Evolutionary conservation across 1,140 invertebrate genomes (phyloP), one percentile per base, ranked within the genome.

Genomic region (Nylanderia fulva): DNA sequence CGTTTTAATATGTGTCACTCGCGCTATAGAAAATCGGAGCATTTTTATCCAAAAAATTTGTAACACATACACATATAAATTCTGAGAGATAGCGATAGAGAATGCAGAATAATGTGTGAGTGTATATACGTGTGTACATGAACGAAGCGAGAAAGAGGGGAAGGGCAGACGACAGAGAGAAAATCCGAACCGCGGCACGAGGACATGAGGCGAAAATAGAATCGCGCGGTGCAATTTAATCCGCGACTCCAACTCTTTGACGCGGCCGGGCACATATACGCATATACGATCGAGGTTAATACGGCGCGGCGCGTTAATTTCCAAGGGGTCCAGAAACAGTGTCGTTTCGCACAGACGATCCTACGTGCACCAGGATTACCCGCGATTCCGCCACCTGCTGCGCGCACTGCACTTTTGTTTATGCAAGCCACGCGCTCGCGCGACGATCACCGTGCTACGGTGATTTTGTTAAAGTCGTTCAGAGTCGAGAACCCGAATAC

Each of bases 351-450:
- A 48, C 29, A 21, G 29, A 54, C 36, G 56, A 42, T 29, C 39
- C 68, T 29, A n/a, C 45, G 42, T 60, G 33, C 64, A 74, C 42
- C 45, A 87, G 68, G 76, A 69, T 80, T 77, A 71, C 69, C 75
- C 84, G 88, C 80, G 90, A 91, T 91, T 90, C 89, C 88, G 85
- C 91, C 91, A 93, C 91, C 91, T 93, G 91, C 91, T 92, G 86
- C 86, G 85, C 86, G 87, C 88, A 89, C 86, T 82, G 89, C 87
- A 91, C 88, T 92, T 92, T 90, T 92, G 88, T 91, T 92, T 92
- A 92, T 91, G 86, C 87, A 89, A 89, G 86, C 85, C 87, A 91
- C 89, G 89, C 89, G 84, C 64, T 63, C 77, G 27, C 64, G 64
- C 63, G 24, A 52, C 36, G 11, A 48, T 18, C 45, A 18, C 42